Base-by-base conservation (phyloP, 2,113 vertebrate genomes). In the Hippocampus zosterae region DNA sequence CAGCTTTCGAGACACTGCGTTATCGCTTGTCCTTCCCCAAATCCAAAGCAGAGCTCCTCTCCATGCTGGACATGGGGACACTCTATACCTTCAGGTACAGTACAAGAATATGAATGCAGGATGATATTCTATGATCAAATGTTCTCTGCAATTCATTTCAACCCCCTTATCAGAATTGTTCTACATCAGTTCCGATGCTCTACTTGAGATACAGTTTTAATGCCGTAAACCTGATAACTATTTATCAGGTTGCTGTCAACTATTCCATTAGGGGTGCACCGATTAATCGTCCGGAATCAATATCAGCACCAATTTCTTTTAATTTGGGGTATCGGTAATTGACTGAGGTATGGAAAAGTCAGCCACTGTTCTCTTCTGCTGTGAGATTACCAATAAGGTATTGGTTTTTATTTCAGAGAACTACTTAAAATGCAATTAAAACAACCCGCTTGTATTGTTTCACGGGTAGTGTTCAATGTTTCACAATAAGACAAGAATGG, bases 31-130 rank as follows among this genome's bases (percentile, higher is more conserved):
- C 91, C 74, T 99, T 96, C 83, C 97, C 97, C 61, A 94, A 91
- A 87, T 98, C 97, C 92, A 99, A 98, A 94, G 92, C 95, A 0
- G 95, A 98, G 80, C 90, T 98, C 86, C 92, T 98, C 79, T 94
- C 95, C 88, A 92, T 96, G 95, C 93, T 98, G 91, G 97, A 98
- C 84, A 90, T 94, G 62, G 96, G 96, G 76, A 92, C 93, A 5
- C 95, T 98, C 80, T 93, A 95, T 86, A 96, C 95, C 85, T 98
- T 98, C 94, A 95, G 96, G 96, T 98, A 88, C 42, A 12, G 42
- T 44, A 44, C 68, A 74, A 18, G 8, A 19, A 46, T n/a, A n/a
- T 23, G 52, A 55, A 55, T 55, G 11, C 8, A 55, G 19, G 5
- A 52, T 19, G 18, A n/a, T 55, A 23, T 55, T 55, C 8, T 23